Conservation (phyloP, 2,797 vertebrate genomes). For the Okamejei kenojei region DNA sequence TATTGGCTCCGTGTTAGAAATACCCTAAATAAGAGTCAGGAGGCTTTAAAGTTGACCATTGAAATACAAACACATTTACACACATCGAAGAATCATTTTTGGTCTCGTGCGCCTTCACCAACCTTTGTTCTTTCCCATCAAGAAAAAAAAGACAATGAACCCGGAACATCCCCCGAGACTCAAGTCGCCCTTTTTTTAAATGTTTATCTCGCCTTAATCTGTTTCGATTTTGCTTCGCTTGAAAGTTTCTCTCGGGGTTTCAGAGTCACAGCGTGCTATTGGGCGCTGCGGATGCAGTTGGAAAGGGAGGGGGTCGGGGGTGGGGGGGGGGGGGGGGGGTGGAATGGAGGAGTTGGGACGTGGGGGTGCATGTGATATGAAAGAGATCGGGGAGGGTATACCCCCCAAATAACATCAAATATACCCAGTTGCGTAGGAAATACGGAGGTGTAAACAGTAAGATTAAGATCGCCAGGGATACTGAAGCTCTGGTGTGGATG, state of each 20-base stretch:
- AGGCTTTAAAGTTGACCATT: neutral
- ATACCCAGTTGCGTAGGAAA: neutral
- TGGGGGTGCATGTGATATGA: neutral
- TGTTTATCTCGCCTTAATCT: neutral
- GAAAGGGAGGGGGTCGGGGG: neutral
- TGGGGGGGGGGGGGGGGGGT: neutral
- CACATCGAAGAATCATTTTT: neutral
- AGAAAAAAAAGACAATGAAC: neutral
- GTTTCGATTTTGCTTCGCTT: neutral
- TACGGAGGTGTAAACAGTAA: neutral
- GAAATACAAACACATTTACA: neutral
- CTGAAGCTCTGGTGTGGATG: neutral
- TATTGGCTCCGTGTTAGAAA: constrained; percentile 6
- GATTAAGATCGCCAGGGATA: neutral
- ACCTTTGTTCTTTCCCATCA: neutral
- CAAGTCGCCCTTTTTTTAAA: neutral
- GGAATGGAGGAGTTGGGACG: neutral
- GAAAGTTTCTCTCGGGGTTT: neutral
- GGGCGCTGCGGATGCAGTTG: neutral
- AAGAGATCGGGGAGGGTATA: neutral
- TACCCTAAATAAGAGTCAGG: neutral
- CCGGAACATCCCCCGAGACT: neutral
- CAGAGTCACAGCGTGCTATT: neutral
- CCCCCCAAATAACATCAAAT: neutral
- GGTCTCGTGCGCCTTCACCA: neutral